Conservation (phyloP, 2,888 invertebrate genomes). For the Spisula subtruncata region DNA sequence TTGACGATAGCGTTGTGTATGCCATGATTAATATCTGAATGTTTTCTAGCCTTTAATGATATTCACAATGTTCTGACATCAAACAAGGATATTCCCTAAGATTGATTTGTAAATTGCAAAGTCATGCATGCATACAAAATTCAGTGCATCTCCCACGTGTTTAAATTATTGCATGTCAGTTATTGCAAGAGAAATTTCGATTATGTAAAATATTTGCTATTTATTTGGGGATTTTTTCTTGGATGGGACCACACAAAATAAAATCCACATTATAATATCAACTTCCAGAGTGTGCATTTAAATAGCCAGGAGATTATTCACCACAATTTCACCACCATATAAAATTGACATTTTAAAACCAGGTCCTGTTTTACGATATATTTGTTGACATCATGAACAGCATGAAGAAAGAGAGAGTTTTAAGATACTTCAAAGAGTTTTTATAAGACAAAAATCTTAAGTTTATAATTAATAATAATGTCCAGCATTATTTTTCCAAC, state of each 20-base stretch:
- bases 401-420: too few species aligned
- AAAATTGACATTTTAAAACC: too few species aligned
- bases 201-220: too few species aligned
- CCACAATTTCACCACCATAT: too few species aligned
- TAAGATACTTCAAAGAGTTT: background rate
- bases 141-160: background rate
- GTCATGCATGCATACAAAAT: constrained; percentile 19
- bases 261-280: too few species aligned
- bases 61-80: background rate
- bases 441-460: background rate
- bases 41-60: background rate
- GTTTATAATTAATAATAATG: too few species aligned
- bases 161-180: constrained; percentile 3
- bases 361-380: too few species aligned
- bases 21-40: background rate
- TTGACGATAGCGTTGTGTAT: background rate
- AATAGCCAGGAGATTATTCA: too few species aligned
- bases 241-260: too few species aligned
- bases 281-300: too few species aligned
- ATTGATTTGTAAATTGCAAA: background rate
- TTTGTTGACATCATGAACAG: too few species aligned
- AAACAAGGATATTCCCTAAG: background rate
- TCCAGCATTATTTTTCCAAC: background rate
- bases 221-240: too few species aligned
- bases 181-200: background rate